Conservation (phyloP, 2,797 vertebrate species). For the Platalea minor region DNA sequence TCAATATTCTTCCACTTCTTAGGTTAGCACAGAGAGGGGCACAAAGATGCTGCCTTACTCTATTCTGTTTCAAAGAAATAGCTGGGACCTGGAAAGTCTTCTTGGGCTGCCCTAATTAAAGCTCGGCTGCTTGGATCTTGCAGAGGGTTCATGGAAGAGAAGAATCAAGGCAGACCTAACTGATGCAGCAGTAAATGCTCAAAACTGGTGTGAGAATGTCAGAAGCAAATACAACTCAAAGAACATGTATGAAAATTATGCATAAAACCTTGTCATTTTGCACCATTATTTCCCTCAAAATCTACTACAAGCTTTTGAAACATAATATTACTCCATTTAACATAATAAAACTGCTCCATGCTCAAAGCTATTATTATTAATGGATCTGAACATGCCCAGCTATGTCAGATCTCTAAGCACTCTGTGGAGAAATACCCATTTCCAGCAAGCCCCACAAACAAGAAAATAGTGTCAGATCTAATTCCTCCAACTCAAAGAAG, state of each 20-base stretch:
- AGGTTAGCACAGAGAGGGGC: neutral
- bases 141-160: neutral
- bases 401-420: neutral
- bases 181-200: neutral
- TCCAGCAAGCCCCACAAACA: neutral
- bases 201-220: neutral
- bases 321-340: constrained; percentile 7
- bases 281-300: constrained; percentile 16
- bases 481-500: constrained; percentile 31
- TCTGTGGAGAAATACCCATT: constrained; percentile 2
- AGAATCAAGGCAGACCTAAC: neutral
- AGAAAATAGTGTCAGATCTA: constrained; percentile 13
- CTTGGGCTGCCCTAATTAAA: neutral
- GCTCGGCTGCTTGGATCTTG: neutral
- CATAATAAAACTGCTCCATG: neutral
- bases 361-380: constrained; percentile 13
- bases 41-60: neutral
- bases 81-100: neutral
- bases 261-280: constrained; percentile 7
- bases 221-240: constrained; percentile 1
- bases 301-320: constrained; percentile 3
- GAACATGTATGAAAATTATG: neutral
- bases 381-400: neutral
- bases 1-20: neutral
- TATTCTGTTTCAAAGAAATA: neutral